phyloP scores from a whole-genome alignment of 2,797 vertebrate species.

The Coendou prehensilis region DNA sequence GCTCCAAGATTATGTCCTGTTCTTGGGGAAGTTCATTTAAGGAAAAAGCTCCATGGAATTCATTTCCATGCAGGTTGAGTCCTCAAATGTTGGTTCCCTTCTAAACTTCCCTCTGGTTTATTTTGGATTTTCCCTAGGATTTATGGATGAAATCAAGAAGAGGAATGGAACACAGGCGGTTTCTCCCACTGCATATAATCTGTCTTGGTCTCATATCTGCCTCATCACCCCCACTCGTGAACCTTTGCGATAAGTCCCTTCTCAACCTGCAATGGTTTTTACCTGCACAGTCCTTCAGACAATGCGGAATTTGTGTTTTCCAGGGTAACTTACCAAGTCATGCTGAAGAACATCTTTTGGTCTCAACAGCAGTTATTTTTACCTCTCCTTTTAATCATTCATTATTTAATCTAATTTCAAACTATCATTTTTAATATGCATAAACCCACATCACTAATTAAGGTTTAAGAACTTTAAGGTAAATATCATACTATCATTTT shows the following conservation, averaged over 20 bases:
- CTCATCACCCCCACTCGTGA: neutral
- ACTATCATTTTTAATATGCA: neutral
- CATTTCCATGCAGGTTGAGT: neutral
- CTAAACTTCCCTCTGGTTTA: neutral
- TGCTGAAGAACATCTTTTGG: neutral
- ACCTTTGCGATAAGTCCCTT: neutral
- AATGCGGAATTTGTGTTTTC: neutral
- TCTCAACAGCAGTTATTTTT: neutral
- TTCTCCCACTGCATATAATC: rapidly evolving
- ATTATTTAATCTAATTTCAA: neutral
- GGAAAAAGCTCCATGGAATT: neutral
- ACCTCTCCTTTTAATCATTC: neutral
- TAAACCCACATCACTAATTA: neutral
- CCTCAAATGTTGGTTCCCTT: neutral
- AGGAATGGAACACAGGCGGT: neutral
- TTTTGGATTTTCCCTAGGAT: neutral
- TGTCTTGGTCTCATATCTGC: neutral
- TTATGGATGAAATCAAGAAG: neutral
- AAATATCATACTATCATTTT: neutral
- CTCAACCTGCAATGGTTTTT: neutral
- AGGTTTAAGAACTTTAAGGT: neutral
- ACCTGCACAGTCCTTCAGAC: neutral
- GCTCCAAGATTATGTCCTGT: neutral
- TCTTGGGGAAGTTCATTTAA: neutral
- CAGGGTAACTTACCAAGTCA: neutral